phyloP scores from a whole-genome alignment of 2,888 invertebrate genomes.

The Heliothis peltigera region DNA sequence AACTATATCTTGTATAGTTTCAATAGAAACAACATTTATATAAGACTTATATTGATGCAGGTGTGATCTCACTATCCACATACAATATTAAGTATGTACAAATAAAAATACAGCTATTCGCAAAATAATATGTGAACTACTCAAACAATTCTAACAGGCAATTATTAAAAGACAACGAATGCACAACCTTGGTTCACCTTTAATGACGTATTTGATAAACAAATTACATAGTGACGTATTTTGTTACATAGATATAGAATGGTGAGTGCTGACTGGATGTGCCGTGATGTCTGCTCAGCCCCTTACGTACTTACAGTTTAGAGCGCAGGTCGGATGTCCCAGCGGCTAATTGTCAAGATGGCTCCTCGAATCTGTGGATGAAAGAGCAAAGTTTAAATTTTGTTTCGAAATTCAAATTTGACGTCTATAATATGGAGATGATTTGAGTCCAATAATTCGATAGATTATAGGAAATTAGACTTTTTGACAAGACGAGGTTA shows the following conservation, averaged over 20 bases:
- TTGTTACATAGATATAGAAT: conserved; percentile 22
- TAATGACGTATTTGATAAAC: conserved; percentile 21
- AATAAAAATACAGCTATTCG: neutral
- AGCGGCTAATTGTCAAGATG: conserved; percentile 95
- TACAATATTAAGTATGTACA: neutral
- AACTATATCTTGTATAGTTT: too few relatives aligned
- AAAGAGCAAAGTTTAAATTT: neutral
- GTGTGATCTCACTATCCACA: neutral
- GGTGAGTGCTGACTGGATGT: conserved; percentile 54
- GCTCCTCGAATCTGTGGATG: conserved; percentile 86
- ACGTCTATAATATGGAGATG: too few relatives aligned
- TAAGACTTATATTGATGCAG: neutral
- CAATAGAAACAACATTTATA: neutral
- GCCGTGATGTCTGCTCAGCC: conserved; percentile 79
- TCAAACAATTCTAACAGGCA: neutral
- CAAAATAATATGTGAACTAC: conserved; percentile 9
- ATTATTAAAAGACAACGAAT: conserved; percentile 20
- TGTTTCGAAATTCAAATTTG: too few relatives aligned
- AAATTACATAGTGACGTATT: conserved; percentile 10
- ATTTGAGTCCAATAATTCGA: too few relatives aligned
- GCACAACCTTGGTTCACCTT: conserved; percentile 24
- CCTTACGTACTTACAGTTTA: conserved; percentile 91
- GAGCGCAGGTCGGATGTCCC: conserved; percentile 92
- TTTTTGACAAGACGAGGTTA: too few relatives aligned
- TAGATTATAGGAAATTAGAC: too few relatives aligned